Base-by-base conservation (phyloP, 2,797 vertebrate species). In the Protonibea diacanthus region DNA sequence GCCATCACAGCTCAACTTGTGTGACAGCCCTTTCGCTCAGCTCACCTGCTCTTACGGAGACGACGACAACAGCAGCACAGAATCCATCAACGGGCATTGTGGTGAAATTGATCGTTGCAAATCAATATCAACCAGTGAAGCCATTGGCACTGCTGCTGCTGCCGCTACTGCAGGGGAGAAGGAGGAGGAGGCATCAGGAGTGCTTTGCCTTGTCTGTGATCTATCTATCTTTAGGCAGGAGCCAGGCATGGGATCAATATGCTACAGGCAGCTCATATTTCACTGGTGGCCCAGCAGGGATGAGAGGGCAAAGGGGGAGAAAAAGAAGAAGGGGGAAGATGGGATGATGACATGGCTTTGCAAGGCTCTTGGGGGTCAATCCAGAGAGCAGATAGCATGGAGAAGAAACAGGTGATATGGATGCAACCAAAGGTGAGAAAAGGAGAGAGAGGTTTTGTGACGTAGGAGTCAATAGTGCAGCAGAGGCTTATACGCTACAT, bases 251-350 rank as follows among this genome's bases (percentile, higher is more conserved):
- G 72, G 91, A 91, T 93, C 92, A 91, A 90, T 93, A 78, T 75
- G 82, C 65, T 87, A 80, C 90, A 81, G 91, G 90, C 88, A 90
- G 87, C 87, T 94, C 86, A 89, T 86, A 90, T 92, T 91, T 93
- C 89, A 90, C 81, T 47, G 70, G 49, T 74, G 77, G 71, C 58
- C 78, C 69, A 68, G 80, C 84, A 69, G 80, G 73, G 89, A 86
- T 81, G 55, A 67, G 67, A 56, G 78, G 42, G 64, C 40, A 53
- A 42, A 13, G 49, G 55, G 63, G 38, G 42, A 48, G 40, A 49
- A 61, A 52, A 60, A 42, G 52, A 57, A 42, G 71, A 77, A 49
- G 57, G 71, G 33, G 82, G 88, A 82, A 71, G 77, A 78, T 44
- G 80, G 74, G 71, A 83, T 86, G 82, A 85, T 82, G 85, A 84